These are phyloP conservation scores for Sorex araneus DNA, from an alignment of 2,113 vertebrate genomes.

Conservation along the genomic window DNA sequence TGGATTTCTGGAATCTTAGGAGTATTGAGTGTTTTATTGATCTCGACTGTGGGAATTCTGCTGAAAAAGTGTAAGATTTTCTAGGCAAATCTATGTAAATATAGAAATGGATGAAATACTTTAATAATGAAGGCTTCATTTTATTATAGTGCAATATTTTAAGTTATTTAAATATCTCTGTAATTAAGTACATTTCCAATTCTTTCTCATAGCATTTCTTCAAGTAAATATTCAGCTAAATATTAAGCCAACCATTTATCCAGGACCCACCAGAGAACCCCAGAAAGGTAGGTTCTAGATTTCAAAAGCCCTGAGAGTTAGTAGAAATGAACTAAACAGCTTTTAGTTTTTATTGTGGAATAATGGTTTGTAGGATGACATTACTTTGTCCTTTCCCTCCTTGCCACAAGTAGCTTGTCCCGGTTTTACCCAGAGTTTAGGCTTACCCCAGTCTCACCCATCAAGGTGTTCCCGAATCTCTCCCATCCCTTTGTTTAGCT, in stretches of 20 bases:
- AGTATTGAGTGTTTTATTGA: constrained; percentile 50
- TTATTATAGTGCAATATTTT: not conserved
- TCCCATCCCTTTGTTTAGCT: too few species aligned
- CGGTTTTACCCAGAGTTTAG: too few species aligned
- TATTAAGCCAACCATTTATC: not conserved
- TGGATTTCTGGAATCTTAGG: constrained; percentile 69
- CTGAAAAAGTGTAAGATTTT: constrained; percentile 68
- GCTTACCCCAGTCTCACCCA: too few species aligned
- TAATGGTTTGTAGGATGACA: too few species aligned
- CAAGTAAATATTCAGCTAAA: not conserved
- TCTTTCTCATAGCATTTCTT: constrained; percentile 39
- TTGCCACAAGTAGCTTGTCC: too few species aligned
- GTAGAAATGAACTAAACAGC: not conserved
- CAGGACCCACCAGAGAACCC: not conserved
- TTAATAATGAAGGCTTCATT: constrained; percentile 14
- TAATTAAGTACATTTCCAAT: constrained; percentile 48
- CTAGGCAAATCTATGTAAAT: not conserved
- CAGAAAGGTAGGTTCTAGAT: constrained; percentile 48
- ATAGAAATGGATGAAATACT: not conserved
- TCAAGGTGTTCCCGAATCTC: too few species aligned
- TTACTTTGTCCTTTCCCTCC: too few species aligned
- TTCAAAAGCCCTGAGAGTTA: not conserved
- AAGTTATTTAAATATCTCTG: not conserved
- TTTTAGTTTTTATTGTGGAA: not conserved
- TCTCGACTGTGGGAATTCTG: constrained; percentile 61